phyloP scores from a whole-genome alignment of 1,140 invertebrate species.

The Anastrepha ludens region DNA sequence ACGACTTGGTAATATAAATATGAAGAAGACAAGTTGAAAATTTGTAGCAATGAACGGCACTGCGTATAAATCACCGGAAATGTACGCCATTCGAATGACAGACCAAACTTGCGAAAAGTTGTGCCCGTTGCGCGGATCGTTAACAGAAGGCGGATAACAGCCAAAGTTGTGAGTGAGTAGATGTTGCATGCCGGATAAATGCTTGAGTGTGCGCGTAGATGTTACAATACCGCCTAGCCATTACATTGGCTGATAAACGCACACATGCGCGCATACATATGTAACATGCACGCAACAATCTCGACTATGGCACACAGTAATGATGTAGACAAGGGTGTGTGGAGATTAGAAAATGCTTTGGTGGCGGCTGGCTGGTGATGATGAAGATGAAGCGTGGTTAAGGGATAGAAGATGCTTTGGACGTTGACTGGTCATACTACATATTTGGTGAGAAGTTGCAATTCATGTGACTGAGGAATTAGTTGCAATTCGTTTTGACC shows the following conservation, averaged over 20 bases:
- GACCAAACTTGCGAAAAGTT: conserved; percentile 43
- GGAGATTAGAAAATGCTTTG: not conserved
- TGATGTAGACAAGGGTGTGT: not conserved
- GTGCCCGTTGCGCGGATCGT: conserved; percentile 15
- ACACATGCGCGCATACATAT: not conserved
- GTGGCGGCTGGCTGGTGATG: not conserved
- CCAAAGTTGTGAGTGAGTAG: not conserved
- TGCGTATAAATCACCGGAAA: conserved; percentile 71
- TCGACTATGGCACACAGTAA: not conserved
- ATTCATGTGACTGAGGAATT: conserved; percentile 11
- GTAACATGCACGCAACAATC: not conserved
- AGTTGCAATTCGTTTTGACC: conserved; percentile 19
- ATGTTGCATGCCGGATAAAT: not conserved
- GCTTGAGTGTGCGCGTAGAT: no score
- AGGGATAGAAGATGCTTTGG: not conserved
- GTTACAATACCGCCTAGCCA: not conserved
- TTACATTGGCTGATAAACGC: not conserved
- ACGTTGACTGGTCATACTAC: not conserved
- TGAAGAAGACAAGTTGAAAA: conserved; percentile 41
- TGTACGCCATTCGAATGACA: conserved; percentile 69
- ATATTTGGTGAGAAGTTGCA: not conserved
- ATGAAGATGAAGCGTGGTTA: not conserved
- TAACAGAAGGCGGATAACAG: conserved; percentile 12
- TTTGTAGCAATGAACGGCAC: conserved; percentile 13
- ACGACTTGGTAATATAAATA: conserved; percentile 13